phyloP scores from a whole-genome alignment of 2,888 invertebrate genomes.

The Drosophila nigritarsus region DNA sequence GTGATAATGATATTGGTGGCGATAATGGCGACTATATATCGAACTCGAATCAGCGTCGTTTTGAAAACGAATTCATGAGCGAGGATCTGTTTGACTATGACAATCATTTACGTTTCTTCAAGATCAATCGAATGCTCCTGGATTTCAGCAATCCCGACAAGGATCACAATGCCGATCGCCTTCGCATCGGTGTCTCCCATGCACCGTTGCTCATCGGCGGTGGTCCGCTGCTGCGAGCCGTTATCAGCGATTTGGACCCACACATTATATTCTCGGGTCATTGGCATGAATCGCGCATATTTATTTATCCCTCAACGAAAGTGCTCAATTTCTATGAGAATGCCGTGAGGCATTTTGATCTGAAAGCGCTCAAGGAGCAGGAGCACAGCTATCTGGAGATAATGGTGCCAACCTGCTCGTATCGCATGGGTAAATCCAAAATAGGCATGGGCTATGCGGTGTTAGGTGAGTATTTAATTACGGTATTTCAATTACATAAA shows the following conservation, averaged over 20 bases:
- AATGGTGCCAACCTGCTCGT: slow-evolving; percentile 96
- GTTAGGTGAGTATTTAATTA: slow-evolving; percentile 87
- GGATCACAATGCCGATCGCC: slow-evolving; percentile 78
- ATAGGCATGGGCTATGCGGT: slow-evolving; percentile 95
- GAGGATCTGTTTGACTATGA: slow-evolving; percentile 88
- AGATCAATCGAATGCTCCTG: slow-evolving; percentile 90
- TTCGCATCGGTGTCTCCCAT: slow-evolving; percentile 89
- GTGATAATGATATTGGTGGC: slow-evolving; percentile 99
- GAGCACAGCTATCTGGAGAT: slow-evolving; percentile 89
- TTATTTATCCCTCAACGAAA: slow-evolving; percentile 83
- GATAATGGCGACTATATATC: slow-evolving; percentile 91
- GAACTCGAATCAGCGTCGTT: slow-evolving; percentile 89
- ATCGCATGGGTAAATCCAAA: slow-evolving; percentile 95
- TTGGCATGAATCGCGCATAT: slow-evolving; percentile 86
- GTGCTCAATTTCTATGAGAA: slow-evolving; percentile 83
- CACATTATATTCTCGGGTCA: slow-evolving; percentile 90
- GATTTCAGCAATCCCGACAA: slow-evolving; percentile 87
- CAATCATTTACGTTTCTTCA: slow-evolving; percentile 89
- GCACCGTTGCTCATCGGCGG: slow-evolving; percentile 87
- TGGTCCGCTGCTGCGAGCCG: slow-evolving; percentile 85
- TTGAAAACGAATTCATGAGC: slow-evolving; percentile 90
- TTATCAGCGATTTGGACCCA: slow-evolving; percentile 88
- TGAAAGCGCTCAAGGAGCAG: slow-evolving; percentile 78
- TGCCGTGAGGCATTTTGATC: slow-evolving; percentile 78
- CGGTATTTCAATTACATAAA: not conserved